These are phyloP conservation scores for Meghimatium bilineatum DNA, from an alignment of 2,888 invertebrate genomes.

Conservation along the genomic window DNA sequence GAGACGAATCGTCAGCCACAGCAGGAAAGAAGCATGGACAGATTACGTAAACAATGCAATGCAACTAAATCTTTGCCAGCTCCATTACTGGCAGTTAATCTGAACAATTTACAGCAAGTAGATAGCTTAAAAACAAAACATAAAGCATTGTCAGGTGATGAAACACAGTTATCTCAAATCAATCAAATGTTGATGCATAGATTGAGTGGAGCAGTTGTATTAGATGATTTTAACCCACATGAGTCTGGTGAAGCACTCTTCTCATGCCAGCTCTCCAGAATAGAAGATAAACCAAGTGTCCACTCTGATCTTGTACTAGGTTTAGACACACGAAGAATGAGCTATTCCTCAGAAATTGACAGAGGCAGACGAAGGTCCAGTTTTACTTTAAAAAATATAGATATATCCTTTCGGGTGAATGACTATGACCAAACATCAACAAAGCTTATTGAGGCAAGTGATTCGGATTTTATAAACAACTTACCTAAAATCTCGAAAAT, in stretches of 20 bases:
- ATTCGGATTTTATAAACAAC: slow-evolving; percentile 34
- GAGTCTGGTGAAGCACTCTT: slow-evolving; percentile 36
- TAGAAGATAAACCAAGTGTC: background rate
- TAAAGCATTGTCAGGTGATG: background rate
- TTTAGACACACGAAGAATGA: background rate
- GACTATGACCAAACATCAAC: background rate
- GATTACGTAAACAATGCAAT: background rate
- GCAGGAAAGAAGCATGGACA: background rate
- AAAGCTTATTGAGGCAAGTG: background rate
- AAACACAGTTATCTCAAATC: slow-evolving; percentile 21
- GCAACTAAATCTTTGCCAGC: slow-evolving; percentile 15
- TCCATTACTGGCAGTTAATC: background rate
- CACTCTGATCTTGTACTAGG: slow-evolving; percentile 33
- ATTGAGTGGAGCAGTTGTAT: slow-evolving; percentile 15
- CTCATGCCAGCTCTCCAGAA: background rate
- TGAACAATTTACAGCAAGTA: background rate
- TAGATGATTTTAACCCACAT: background rate
- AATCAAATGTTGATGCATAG: slow-evolving; percentile 15
- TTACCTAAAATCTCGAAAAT: slow-evolving; percentile 29
- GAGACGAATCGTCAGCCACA: too few species aligned
- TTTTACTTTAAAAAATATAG: background rate
- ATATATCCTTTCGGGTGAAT: background rate
- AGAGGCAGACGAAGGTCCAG: slow-evolving; percentile 7
- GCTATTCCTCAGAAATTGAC: background rate
- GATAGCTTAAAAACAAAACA: background rate